Base-by-base conservation (phyloP, 92 coral and sea anemone genomes). In the Zoanthus solanderi region DNA sequence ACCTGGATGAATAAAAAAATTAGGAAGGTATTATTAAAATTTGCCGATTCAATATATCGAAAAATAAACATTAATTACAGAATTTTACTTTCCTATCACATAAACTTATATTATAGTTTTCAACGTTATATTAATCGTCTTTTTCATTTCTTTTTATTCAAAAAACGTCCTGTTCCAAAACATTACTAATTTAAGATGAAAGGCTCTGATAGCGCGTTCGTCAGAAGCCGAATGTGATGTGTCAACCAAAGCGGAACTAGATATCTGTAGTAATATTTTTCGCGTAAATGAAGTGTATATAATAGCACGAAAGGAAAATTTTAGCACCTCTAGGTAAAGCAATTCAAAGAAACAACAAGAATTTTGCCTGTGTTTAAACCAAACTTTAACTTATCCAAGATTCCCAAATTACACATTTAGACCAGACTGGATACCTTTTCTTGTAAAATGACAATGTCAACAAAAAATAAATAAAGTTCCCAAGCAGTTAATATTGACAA, bases 1-100 rank as follows among this genome's bases (percentile, higher is more conserved):
- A 76, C 80, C 80, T 52, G 1, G 58, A 76, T 76, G 63, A 76
- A 76, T 76, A 23, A 23, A 76, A 61, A 76, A 50, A 76, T 76
- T 76, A 76, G 65, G 47, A 46, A 76, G 32, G 18, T 47, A 18
- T 76, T 76, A 63, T 76, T 76, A 18, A 52, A 76, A 76, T 76
- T 75, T 76, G 34, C 63, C 9, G 42, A 42, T 2, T 44, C 15
- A 18, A 76, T 12, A 23, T 50, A 12, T 18, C 79, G 13, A 5
- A 48, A 15, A 48, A 75, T 58, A 75, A 75, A 75, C 14, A 48
- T 15, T 50, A 29, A 28, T 48, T 48, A 37, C 34, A 0, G 18
- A n/a, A 18, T 76, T 76, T 76, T 47, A 13, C 16, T 52, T 76
- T 52, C 13, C 9, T 50, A 17, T 16, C 50, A 76, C 15, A 28